Evolutionary conservation across 2,113 vertebrate genomes (phyloP).

Genomic region (Malaclemys terrapin): DNA sequence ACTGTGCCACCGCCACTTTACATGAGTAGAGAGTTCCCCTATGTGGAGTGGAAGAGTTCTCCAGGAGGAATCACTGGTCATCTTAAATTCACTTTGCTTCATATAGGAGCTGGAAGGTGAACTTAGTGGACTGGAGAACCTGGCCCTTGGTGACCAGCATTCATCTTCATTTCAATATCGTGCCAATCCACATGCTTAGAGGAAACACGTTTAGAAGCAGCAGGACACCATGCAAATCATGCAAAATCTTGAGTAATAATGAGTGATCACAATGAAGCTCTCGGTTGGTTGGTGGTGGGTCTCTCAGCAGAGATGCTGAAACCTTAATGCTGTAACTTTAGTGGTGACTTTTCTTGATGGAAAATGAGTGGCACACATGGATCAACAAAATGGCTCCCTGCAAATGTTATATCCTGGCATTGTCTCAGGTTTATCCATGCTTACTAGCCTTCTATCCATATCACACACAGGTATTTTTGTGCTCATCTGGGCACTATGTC

Average conservation of each 20-base stretch:
- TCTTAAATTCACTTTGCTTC: not conserved
- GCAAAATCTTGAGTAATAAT: not conserved
- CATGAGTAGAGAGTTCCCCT: not conserved
- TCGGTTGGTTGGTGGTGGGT: not conserved
- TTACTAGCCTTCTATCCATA: accelerated
- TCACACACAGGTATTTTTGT: not conserved
- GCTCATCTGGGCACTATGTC: not conserved
- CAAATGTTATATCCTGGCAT: not conserved
- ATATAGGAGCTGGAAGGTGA: not conserved
- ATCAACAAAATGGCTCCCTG: not conserved
- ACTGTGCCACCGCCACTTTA: not conserved
- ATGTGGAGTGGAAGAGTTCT: not conserved
- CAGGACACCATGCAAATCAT: not conserved
- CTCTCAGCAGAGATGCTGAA: not conserved
- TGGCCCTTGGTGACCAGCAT: not conserved
- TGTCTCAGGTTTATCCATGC: accelerated
- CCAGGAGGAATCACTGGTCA: not conserved
- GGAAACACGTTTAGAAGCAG: not conserved
- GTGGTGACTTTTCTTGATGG: not conserved
- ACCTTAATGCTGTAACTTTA: not conserved
- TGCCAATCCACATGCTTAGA: not conserved
- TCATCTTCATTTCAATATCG: not conserved
- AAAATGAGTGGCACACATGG: not conserved
- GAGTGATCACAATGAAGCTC: not conserved
- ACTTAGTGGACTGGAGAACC: not conserved